These are phyloP conservation scores for Synaphobranchus kaupii DNA, from an alignment of 2,797 vertebrate genomes.

Conservation along the genomic window DNA sequence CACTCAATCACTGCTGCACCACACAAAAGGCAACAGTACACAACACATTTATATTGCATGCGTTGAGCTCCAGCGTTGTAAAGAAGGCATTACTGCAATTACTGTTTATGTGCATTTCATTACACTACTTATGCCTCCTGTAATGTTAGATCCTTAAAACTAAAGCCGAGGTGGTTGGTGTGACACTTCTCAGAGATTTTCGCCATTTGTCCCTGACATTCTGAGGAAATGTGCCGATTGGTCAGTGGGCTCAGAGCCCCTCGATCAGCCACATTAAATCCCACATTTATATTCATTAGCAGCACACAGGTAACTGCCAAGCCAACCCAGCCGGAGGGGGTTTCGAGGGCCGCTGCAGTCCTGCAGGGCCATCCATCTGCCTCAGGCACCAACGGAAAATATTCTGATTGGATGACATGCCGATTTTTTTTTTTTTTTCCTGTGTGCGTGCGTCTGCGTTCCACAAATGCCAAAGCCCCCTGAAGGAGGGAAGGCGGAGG, in stretches of 20 bases:
- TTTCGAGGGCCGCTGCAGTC: neutral
- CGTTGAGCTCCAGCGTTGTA: neutral
- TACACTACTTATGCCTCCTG: neutral
- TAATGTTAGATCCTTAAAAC: neutral
- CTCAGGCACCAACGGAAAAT: neutral
- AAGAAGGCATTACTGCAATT: neutral
- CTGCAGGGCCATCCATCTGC: neutral
- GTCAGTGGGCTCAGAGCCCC: neutral
- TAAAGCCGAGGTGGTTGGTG: neutral
- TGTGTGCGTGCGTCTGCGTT: neutral
- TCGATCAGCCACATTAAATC: neutral
- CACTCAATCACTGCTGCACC: neutral
- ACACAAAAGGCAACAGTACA: neutral
- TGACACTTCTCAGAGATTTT: neutral
- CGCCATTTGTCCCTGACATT: neutral
- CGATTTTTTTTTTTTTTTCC: neutral
- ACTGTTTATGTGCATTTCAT: neutral
- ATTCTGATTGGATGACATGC: neutral
- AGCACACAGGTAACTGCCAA: neutral
- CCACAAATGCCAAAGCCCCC: neutral
- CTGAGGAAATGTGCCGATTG: neutral
- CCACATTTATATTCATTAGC: slow-evolving; percentile 10
- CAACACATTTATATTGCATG: neutral
- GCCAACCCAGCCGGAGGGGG: neutral
- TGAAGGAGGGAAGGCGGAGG: neutral